phyloP scores from a whole-genome alignment of 2,113 vertebrate genomes.

The Etia nguti region DNA sequence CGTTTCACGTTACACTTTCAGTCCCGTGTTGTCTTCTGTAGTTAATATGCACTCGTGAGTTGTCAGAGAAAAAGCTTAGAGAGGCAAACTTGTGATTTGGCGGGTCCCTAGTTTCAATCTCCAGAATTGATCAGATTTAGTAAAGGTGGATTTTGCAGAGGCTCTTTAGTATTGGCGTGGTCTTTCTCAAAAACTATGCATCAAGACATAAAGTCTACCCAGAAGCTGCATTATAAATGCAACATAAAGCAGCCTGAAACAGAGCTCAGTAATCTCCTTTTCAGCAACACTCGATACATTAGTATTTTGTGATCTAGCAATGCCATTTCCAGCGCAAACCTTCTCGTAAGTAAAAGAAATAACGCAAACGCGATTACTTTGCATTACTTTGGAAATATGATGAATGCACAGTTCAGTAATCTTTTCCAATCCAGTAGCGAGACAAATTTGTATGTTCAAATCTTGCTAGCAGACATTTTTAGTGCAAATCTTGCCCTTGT shows the following conservation, averaged over 20 bases:
- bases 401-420: background rate
- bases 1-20: background rate
- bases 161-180: background rate
- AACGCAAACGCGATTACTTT: conserved; percentile 6
- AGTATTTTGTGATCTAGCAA: background rate
- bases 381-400: background rate
- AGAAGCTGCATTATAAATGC: background rate
- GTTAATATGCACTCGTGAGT: background rate
- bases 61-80: background rate
- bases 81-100: background rate
- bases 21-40: background rate
- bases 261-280: background rate
- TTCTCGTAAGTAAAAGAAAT: background rate
- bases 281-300: background rate
- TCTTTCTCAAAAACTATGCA: background rate
- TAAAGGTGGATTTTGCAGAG: background rate
- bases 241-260: background rate
- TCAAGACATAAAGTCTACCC: background rate
- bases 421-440: background rate
- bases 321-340: background rate
- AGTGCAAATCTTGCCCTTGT: background rate
- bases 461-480: background rate
- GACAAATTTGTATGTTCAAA: background rate
- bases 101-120: background rate
- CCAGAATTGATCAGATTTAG: background rate